Percentiles rank a stretch among this genome's conserved stretches.
phyloP scores from a whole-genome alignment of 2,888 invertebrate species.

The Andrena trimmerana region DNA sequence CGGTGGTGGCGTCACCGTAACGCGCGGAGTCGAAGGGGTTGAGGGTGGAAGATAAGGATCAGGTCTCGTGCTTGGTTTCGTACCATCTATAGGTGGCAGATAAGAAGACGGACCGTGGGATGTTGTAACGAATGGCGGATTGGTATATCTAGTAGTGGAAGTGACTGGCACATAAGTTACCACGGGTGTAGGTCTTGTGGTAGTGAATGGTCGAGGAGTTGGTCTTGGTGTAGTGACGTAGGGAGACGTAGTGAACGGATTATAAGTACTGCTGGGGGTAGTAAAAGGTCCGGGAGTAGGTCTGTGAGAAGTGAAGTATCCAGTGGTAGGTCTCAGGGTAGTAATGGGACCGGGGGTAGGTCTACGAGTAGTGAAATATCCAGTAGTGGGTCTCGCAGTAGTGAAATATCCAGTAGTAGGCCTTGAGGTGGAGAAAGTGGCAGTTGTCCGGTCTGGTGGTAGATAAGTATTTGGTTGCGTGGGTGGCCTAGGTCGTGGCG shows the following conservation, averaged over 20 bases:
- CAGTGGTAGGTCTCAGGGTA: slow-evolving; percentile 4
- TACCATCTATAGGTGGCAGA: slow-evolving; percentile 32
- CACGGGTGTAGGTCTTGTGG: too few species aligned
- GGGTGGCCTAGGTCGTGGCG: slow-evolving; percentile 21
- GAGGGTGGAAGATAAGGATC: slow-evolving; percentile 82
- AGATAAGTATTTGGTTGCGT: slow-evolving; percentile 21
- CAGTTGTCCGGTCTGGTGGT: slow-evolving; percentile 21
- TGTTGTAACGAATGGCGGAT: background rate
- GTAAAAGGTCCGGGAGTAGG: slow-evolving; percentile 27
- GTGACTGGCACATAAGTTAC: background rate
- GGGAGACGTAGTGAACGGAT: background rate
- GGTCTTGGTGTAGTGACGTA: background rate
- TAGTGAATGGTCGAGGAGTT: too few species aligned
- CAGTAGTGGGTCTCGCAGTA: background rate
- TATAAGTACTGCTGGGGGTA: background rate
- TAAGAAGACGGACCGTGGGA: slow-evolving; percentile 33
- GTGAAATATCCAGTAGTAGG: background rate
- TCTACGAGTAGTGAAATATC: background rate
- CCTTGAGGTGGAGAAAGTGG: background rate
- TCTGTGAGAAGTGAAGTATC: slow-evolving; percentile 43
- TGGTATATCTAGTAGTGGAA: background rate
- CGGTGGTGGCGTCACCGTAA: slow-evolving; percentile 83
- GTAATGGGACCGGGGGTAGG: background rate
- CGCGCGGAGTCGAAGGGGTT: slow-evolving; percentile 73
- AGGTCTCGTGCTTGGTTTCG: slow-evolving; percentile 67